Evolutionary conservation across 2,888 invertebrate species (phyloP).

Genomic region (Ichneumon xanthorius): DNA sequence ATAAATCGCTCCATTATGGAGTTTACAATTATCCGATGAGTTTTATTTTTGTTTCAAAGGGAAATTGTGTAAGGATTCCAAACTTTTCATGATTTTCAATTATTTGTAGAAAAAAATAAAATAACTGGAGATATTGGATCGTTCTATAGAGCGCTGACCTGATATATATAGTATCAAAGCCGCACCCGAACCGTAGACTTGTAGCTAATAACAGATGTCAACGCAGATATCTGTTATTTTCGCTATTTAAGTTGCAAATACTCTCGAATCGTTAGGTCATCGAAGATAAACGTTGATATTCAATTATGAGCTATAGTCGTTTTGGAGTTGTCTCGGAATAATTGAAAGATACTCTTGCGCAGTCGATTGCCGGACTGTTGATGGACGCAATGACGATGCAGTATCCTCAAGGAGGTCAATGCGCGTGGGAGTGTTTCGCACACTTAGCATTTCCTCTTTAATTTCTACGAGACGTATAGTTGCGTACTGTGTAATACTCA

Average conservation of each 20-base stretch:
- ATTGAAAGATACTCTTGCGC: slow-evolving; percentile 24
- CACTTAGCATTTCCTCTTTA: slow-evolving; percentile 60
- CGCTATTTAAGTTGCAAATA: background rate
- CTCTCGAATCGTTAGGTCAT: background rate
- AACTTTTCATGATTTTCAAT: background rate
- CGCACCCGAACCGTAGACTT: background rate
- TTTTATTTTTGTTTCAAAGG: slow-evolving; percentile 2
- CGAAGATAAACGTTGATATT: background rate
- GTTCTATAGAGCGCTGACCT: background rate
- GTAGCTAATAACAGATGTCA: background rate
- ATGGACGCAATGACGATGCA: slow-evolving; percentile 20
- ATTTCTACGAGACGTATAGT: slow-evolving; percentile 48
- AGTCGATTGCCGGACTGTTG: background rate
- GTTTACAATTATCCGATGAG: background rate
- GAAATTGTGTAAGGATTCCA: background rate
- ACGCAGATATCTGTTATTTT: background rate
- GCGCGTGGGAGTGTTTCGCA: slow-evolving; percentile 49
- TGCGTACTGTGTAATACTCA: slow-evolving; percentile 25
- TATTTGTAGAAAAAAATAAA: background rate
- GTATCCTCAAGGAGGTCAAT: slow-evolving; percentile 43
- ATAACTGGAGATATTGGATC: background rate
- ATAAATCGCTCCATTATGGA: slow-evolving; percentile 14
- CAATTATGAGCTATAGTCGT: background rate
- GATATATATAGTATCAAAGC: background rate
- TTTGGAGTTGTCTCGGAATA: slow-evolving; percentile 24